A percentile compares a stretch with the other conserved stretches of the same genome.
Conservation (phyloP, 2,888 invertebrate species). For the Ichneumoninae sp. region DNA sequence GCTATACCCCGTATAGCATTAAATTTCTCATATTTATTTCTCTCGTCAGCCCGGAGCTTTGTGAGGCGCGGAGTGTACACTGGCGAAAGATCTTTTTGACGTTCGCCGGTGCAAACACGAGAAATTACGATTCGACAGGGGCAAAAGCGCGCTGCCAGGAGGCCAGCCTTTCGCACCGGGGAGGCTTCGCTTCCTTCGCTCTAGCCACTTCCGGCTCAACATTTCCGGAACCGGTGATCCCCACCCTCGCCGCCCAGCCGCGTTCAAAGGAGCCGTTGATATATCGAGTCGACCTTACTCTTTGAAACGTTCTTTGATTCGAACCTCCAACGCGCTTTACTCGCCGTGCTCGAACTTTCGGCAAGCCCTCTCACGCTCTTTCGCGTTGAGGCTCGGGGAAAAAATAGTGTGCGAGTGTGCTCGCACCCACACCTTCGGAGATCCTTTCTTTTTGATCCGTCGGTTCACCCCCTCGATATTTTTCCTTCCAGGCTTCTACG, state of each 20-base stretch:
- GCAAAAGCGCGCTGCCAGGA: not conserved
- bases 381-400: not conserved
- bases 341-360: not conserved
- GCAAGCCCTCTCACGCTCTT: not conserved
- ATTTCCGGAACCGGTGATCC: conserved; percentile 38
- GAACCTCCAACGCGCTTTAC: conserved; percentile 13
- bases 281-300: conserved; percentile 25
- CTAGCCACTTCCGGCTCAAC: conserved; percentile 36
- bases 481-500: conserved; percentile 30
- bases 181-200: not conserved
- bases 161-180: not conserved
- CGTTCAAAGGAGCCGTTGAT: conserved; percentile 30
- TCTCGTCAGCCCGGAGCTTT: not conserved
- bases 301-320: conserved; percentile 48
- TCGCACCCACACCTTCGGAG: not conserved
- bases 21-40: conserved; percentile 30
- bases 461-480: conserved; percentile 29
- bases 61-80: not conserved
- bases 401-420: not conserved
- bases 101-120: conserved; percentile 56
- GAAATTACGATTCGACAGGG: conserved; percentile 48
- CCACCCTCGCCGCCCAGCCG: not conserved
- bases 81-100: conserved; percentile 53
- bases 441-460: conserved; percentile 14
- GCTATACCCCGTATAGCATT: not conserved